Evolutionary conservation across 2,888 invertebrate species (phyloP).

Genomic region (Physocephala rufipes): DNA sequence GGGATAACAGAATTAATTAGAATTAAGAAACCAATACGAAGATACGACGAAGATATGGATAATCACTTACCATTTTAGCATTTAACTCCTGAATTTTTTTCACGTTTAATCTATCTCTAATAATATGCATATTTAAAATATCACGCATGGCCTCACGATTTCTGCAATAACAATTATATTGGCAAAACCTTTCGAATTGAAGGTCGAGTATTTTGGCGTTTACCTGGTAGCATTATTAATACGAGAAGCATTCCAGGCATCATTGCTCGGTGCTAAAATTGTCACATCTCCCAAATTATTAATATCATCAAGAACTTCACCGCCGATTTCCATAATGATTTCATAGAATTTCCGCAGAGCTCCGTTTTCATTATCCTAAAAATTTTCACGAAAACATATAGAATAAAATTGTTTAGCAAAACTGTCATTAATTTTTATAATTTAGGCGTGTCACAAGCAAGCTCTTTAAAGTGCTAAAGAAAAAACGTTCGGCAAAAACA

Average conservation of each 20-base stretch:
- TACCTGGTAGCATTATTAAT: constrained; percentile 76
- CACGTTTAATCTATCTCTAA: constrained; percentile 78
- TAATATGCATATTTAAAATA: constrained; percentile 83
- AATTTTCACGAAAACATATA: constrained; percentile 1
- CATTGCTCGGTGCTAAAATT: constrained; percentile 89
- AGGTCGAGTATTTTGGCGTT: background rate
- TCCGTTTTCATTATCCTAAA: constrained; percentile 76
- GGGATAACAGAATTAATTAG: background rate
- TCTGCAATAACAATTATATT: constrained; percentile 57
- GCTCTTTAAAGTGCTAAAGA: background rate
- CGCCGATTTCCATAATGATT: constrained; percentile 80
- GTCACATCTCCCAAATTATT: constrained; percentile 79
- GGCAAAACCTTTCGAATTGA: background rate
- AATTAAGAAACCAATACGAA: background rate
- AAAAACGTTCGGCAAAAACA: background rate
- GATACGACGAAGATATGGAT: background rate
- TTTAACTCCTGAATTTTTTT: constrained; percentile 79
- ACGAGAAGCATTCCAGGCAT: constrained; percentile 80
- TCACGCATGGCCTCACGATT: constrained; percentile 78
- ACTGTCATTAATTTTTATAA: no score
- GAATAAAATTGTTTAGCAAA: background rate
- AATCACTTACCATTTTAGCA: constrained; percentile 72
- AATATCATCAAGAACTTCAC: constrained; percentile 78
- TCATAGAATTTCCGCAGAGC: constrained; percentile 85
- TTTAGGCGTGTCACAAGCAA: background rate